These are phyloP conservation scores for Raja brachyura DNA, from an alignment of 2,113 vertebrate genomes.

Conservation along the genomic window DNA sequence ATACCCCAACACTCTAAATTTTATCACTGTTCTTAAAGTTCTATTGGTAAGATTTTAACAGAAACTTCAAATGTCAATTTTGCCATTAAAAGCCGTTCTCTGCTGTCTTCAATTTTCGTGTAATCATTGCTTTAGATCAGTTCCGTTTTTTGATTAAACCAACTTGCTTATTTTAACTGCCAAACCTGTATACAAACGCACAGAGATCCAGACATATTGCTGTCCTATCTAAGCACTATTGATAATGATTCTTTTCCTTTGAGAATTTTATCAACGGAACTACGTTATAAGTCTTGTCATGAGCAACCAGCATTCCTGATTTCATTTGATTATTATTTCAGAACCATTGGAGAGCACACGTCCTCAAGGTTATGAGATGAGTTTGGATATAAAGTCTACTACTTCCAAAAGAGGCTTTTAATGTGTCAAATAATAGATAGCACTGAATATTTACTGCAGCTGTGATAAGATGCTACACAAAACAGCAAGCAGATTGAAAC, in stretches of 20 bases:
- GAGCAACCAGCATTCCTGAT: neutral
- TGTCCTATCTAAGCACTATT: neutral
- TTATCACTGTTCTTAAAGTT: neutral
- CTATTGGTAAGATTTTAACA: neutral
- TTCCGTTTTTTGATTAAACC: neutral
- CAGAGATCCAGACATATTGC: neutral
- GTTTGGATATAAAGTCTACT: neutral
- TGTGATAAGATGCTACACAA: neutral
- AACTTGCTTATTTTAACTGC: constrained; percentile 8
- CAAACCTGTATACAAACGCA: neutral
- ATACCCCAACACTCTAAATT: neutral
- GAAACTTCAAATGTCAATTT: neutral
- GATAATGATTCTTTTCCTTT: constrained; percentile 6
- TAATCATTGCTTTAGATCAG: neutral
- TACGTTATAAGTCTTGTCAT: neutral
- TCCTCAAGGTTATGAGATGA: neutral
- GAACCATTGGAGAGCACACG: neutral
- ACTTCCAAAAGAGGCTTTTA: neutral
- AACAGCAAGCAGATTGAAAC: neutral
- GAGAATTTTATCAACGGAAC: neutral
- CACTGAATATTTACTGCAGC: neutral
- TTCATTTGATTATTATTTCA: constrained; percentile 18
- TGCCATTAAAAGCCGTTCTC: neutral
- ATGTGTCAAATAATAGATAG: neutral
- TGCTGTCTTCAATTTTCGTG: neutral